Base-by-base conservation (phyloP, 2,797 vertebrate species). In the Gambusia yucatana region DNA sequence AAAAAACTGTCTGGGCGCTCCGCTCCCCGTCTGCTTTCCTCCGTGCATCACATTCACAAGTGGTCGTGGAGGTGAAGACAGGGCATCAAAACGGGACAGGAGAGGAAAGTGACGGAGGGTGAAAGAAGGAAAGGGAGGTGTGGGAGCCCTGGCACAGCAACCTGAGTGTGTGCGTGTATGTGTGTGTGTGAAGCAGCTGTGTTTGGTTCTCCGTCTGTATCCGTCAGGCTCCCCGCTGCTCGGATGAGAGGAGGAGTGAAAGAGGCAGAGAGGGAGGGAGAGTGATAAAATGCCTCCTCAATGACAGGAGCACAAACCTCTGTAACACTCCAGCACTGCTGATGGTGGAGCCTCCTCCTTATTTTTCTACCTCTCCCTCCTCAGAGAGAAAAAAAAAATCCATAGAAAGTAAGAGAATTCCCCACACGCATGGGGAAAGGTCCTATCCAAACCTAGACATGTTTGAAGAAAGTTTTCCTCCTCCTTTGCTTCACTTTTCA, bases 181-280 rank as follows among this genome's bases (percentile, higher is more conserved):
- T 30, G 28, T 84, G 87, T 72, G 72, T 79, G 20, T 79, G 25
- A 70, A 87, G 79, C 91, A 87, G 78, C 86, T 82, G 87, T 89
- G 86, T 90, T 91, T 87, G 86, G 86, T 86, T 86, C 90, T 65
- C 87, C 80, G 90, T 90, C 89, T 86, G 82, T 75, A 89, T 89
- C 87, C 87, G 77, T 90, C 87, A 79, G 81, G 84, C 85, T 89
- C 83, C 84, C 89, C 10, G 69, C 88, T 91, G 89, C 74, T 88
- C 43, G 41, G 86, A 90, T 83, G 86, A 92, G 84, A 52, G 77
- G 46, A 46, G 65, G 57, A 77, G 82, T 46, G 48, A 73, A 78
- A 72, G 67, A 57, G 63, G 39, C 44, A 63, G 61, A 63, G 71
- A 55, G 44, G 75, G 1, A 70, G 75, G 57, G 69, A 47, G 80